phyloP scores from a whole-genome alignment of 2,113 vertebrate species.

The Coracopsis vasa region DNA sequence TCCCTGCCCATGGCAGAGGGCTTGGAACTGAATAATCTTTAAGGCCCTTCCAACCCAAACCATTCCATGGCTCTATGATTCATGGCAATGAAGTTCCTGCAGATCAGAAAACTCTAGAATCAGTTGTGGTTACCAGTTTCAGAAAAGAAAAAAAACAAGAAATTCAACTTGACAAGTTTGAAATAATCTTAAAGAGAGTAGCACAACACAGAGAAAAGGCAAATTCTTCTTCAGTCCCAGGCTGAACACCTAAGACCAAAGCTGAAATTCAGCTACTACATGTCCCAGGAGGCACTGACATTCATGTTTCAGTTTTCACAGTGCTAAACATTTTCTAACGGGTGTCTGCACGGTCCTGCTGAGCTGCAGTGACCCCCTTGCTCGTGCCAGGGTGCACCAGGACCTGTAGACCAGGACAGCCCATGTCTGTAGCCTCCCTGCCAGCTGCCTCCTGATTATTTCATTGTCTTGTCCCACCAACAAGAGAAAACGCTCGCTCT shows the following conservation, averaged over 20 bases:
- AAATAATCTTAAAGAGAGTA: not conserved
- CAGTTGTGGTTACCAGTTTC: not conserved
- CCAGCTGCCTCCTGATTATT: not conserved
- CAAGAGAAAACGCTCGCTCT: accelerated
- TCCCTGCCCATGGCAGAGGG: not conserved
- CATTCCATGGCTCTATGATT: not conserved
- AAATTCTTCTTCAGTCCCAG: not conserved
- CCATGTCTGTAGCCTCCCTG: not conserved
- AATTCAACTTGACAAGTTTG: not conserved
- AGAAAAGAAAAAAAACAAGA: not conserved
- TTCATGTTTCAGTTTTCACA: not conserved
- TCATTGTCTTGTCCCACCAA: not conserved
- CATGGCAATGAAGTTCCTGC: not conserved
- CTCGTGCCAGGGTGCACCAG: not conserved
- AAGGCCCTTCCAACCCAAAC: not conserved
- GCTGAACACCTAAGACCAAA: not conserved
- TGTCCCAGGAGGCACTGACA: not conserved
- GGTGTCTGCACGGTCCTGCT: not conserved
- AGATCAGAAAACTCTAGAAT: not conserved
- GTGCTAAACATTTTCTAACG: accelerated
- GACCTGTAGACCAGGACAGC: not conserved
- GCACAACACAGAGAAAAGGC: not conserved
- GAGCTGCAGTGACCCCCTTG: not conserved
- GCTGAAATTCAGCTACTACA: not conserved
- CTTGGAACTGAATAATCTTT: not conserved